These are phyloP conservation scores for Electrona antarctica DNA, from an alignment of 2,113 vertebrate species.

Conservation along the genomic window DNA sequence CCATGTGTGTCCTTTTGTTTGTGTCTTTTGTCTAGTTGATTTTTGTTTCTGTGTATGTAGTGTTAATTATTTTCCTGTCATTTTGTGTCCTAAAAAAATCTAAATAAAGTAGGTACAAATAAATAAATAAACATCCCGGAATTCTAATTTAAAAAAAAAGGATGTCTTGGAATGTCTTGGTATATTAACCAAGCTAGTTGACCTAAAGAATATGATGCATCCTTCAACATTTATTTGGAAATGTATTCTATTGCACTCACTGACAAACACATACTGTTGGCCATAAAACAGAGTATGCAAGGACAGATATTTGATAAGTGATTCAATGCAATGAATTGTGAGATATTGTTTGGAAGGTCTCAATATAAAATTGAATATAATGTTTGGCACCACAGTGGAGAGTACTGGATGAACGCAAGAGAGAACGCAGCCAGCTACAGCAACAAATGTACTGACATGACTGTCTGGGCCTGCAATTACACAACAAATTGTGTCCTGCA, in stretches of 20 bases:
- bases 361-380: neutral
- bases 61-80: no score
- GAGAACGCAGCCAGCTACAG: constrained; percentile 13
- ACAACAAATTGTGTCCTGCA: constrained; percentile 34
- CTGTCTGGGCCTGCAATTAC: constrained; percentile 22
- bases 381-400: neutral
- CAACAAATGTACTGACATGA: constrained; percentile 13
- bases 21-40: no score
- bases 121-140: no score
- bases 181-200: neutral
- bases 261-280: constrained; percentile 2
- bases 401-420: neutral
- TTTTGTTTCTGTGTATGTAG: no score
- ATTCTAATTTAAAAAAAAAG: neutral
- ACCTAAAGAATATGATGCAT: neutral
- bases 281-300: constrained; percentile 26
- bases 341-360: neutral
- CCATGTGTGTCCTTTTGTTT: no score
- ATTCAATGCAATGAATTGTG: neutral
- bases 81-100: no score
- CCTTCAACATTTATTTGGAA: neutral
- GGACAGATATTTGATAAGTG: neutral
- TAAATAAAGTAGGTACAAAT: no score
- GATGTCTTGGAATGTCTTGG: neutral
- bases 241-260: constrained; percentile 10